Evolutionary conservation across 2,888 invertebrate species (phyloP).

Genomic region (Schizotus pectinicornis): DNA sequence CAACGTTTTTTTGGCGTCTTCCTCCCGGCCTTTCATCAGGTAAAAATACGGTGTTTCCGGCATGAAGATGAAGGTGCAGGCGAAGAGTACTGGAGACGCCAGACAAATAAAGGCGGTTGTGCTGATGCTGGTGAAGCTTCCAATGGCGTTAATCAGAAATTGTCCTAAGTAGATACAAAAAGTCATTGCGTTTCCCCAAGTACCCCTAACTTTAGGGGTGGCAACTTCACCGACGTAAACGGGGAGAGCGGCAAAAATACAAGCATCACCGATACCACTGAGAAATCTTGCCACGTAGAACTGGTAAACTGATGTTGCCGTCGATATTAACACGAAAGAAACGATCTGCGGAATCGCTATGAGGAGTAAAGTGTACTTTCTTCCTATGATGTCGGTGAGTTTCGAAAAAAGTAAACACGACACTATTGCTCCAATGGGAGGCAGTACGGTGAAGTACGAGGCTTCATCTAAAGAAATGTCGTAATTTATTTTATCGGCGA

Average conservation of each 20-base stretch:
- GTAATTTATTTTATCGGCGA: constrained; percentile 39
- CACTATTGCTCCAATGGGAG: constrained; percentile 33
- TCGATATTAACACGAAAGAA: constrained; percentile 39
- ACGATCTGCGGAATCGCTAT: constrained; percentile 42
- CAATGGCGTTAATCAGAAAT: constrained; percentile 59
- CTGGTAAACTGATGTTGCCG: constrained; percentile 38
- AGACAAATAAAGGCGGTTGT: constrained; percentile 64
- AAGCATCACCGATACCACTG: constrained; percentile 42
- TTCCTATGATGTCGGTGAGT: constrained; percentile 32
- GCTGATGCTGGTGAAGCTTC: constrained; percentile 62
- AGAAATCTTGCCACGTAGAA: constrained; percentile 45
- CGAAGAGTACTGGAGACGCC: constrained; percentile 63
- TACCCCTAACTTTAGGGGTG: constrained; percentile 45
- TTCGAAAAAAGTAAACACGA: constrained; percentile 25
- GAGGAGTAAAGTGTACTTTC: constrained; percentile 37
- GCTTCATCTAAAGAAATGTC: constrained; percentile 48
- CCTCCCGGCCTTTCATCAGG: constrained; percentile 37
- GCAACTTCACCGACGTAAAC: constrained; percentile 46
- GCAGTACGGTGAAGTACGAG: constrained; percentile 48
- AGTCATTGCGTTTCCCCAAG: constrained; percentile 44
- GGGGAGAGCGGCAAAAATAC: constrained; percentile 41
- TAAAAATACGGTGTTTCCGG: constrained; percentile 62
- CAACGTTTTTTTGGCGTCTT: constrained; percentile 40
- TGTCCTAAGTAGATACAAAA: constrained; percentile 42
- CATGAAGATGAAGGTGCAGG: constrained; percentile 64